These are phyloP conservation scores for Natrix natrix DNA, from an alignment of 2,797 vertebrate species.

Conservation along the genomic window DNA sequence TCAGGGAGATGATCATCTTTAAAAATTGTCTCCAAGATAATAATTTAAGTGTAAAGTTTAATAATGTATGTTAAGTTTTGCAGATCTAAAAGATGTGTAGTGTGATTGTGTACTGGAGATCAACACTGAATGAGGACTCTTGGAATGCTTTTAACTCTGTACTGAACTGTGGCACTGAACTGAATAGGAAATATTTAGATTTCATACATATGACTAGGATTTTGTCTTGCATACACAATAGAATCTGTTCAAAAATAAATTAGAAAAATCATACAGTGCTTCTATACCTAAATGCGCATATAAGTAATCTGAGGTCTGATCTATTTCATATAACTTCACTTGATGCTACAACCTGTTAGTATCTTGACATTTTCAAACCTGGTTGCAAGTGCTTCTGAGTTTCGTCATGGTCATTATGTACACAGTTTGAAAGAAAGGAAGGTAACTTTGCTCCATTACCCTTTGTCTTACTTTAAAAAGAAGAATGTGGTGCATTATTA, in stretches of 20 bases:
- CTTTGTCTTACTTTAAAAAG: constrained; percentile 71
- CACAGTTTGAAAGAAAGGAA: constrained; percentile 70
- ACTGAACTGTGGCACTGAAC: not conserved
- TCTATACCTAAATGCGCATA: not conserved
- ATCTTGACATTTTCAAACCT: constrained; percentile 18
- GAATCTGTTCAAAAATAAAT: not conserved
- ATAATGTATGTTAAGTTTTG: not conserved
- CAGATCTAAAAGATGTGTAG: not conserved
- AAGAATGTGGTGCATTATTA: constrained; percentile 59
- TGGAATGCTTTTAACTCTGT: not conserved
- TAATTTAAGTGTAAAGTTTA: not conserved
- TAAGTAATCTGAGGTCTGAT: constrained; percentile 25
- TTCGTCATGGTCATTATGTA: constrained; percentile 76
- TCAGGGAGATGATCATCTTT: not conserved
- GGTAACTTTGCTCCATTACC: constrained; percentile 72
- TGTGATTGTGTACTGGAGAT: not conserved
- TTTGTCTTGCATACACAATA: not conserved
- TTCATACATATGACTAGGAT: not conserved
- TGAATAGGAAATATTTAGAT: not conserved
- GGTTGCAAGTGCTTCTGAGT: constrained; percentile 32
- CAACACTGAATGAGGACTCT: not conserved
- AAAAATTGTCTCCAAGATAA: not conserved
- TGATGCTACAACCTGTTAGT: constrained; percentile 11
- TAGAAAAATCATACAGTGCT: not conserved
- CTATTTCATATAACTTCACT: constrained; percentile 45